A percentile compares a stretch with the other conserved stretches of the same genome.
phyloP scores from a whole-genome alignment of 1,140 invertebrate genomes.

The Drosophila grimshawi region DNA sequence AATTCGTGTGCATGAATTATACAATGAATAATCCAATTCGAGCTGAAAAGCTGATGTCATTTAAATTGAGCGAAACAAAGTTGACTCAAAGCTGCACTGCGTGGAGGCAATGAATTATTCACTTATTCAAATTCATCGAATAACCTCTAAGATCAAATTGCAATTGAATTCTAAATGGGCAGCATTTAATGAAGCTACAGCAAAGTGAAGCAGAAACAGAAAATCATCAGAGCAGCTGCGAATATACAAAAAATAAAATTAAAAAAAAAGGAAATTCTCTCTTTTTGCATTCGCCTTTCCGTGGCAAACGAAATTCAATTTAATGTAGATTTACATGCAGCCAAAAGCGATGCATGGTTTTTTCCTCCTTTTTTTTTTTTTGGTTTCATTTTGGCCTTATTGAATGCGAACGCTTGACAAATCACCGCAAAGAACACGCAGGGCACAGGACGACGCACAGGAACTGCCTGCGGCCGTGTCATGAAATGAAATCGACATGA shows the following conservation, averaged over 20 bases:
- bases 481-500: slow-evolving; percentile 83
- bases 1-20: slow-evolving; percentile 33
- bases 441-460: slow-evolving; percentile 1
- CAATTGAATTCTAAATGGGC: slow-evolving; percentile 79
- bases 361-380: slow-evolving; percentile 16
- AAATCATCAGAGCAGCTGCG: neutral
- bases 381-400: slow-evolving; percentile 52
- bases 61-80: slow-evolving; percentile 14
- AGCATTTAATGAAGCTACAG: slow-evolving; percentile 72
- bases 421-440: slow-evolving; percentile 52
- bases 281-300: slow-evolving; percentile 10
- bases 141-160: slow-evolving; percentile 68
- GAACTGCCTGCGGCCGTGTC: slow-evolving; percentile 67
- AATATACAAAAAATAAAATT: slow-evolving; percentile 13
- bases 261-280: slow-evolving; percentile 34
- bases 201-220: slow-evolving; percentile 65
- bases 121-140: slow-evolving; percentile 72
- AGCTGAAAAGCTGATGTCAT: slow-evolving; percentile 39
- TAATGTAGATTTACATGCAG: slow-evolving; percentile 79
- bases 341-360: slow-evolving; percentile 45
- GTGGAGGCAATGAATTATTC: slow-evolving; percentile 71
- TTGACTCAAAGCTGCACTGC: slow-evolving; percentile 25
- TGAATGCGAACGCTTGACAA: slow-evolving; percentile 76
- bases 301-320: slow-evolving; percentile 69
- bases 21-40: slow-evolving; percentile 54